Base-by-base conservation (phyloP, 2,113 vertebrate genomes). In the Vulpes lagopus region DNA sequence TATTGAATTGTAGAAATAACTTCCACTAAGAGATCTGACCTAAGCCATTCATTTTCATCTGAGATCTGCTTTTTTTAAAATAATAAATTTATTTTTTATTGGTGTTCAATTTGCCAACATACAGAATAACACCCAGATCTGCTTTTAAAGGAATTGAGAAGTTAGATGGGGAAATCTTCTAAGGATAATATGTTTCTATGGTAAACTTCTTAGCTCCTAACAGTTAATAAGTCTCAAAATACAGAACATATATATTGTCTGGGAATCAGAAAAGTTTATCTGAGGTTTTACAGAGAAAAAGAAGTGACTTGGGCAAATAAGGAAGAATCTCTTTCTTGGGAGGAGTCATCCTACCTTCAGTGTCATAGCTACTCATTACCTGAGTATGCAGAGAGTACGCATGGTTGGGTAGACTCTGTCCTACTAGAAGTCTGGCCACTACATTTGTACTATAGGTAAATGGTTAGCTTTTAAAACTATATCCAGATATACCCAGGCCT, bases 281-380 rank as follows among this genome's bases (percentile, higher is more conserved):
- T 82, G 57, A 95, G 79, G 49, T 16, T 92, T 81, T 74, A 71
- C 15, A 65, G 60, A 86, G 79, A 53, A 69, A 94, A 92, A 92
- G 3, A 95, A 91, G 81, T 71, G 57, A 1, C 32, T 92, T 85
- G 20, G 38, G 81, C 2, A 67, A 55, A 35, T 73, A 32, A 91
- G 59, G 16, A 80, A 76, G 23, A 86, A 60, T 2, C 22, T 78
- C 25, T 96, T 71, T 95, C 35, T 53, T 92, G 69, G 88, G 35
- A 87, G 51, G 8, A 76, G 2, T 69, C 4, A 51, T 74, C 17
- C 15, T 15, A 19, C 5, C 2, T 38, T 27, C 14, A 95, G 22
- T 55, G 49, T 55, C 51, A 81, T 43, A 83, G 82, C 62, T 84
- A 69, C 23, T 91, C 32, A 62, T 15, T 12, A 51, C 38, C 2